Evolutionary conservation across 2,888 invertebrate species (phyloP), one percentile per base, ranked within the genome.

Genomic region (Leptinotarsa rubiginosa): DNA sequence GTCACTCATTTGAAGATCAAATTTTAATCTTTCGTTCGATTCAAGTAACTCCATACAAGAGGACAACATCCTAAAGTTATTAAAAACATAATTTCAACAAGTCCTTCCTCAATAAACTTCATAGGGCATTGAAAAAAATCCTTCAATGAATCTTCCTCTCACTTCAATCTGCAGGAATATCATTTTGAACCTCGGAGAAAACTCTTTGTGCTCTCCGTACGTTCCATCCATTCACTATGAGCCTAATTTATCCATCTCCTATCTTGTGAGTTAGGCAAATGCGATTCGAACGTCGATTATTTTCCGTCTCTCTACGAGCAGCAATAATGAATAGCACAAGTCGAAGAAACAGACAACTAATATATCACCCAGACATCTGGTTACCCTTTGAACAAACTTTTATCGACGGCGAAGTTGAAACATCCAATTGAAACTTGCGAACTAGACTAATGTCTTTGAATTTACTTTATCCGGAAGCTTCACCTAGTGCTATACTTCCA

Each of bases 381-480:
- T n/a, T 41, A 41, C 62, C 31, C n/a, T 41, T 31, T 15, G 31
- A n/a, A 62, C 31, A 62, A 62, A 62, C 62, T 62, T 41, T 62
- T 31, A 62, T 62, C 62, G 62, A 62, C 10, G 62, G 10, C 18
- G 62, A 41, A 62, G 62, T 62, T 62, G 62, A 16, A 41, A 62
- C 62, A 31, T 41, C 62, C 62, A 41, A 62, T 31, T 62, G 62
- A 41, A 62, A 62, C 31, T 62, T 31, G 62, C 18, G 41, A 62
- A 41, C 25, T 5, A 41, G 31, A 62, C 25, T 62, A 62, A 62
- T 62, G 22, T 16, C 62, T 31, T 62, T 31, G 41, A 62, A n/a
- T 62, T 41, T 41, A 62, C 31, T 62, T 62, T 41, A 41, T 41
- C 7, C 62, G 62, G 31, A 18, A 62, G 31, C n/a, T 31, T 25